Conservation (phyloP, 2,888 invertebrate genomes). For the Hirtodrosophila duncani region DNA sequence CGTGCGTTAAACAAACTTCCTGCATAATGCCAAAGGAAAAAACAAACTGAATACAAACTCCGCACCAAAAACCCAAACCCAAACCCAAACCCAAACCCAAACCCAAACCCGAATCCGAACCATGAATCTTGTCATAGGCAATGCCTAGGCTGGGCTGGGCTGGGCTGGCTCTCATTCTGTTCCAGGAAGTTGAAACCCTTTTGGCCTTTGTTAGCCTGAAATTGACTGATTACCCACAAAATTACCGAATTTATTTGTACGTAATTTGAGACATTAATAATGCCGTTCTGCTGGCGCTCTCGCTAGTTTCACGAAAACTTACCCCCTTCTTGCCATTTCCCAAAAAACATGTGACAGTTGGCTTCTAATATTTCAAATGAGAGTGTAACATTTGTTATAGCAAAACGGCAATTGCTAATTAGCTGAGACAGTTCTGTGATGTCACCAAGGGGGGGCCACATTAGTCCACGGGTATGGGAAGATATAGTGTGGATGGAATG, state of each 20-base stretch:
- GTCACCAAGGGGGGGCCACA: not conserved
- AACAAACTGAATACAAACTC: too few species aligned
- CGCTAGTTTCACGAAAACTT: slow-evolving; percentile 25
- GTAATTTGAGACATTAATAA: slow-evolving; percentile 68
- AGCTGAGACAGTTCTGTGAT: slow-evolving; percentile 17
- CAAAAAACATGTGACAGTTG: slow-evolving; percentile 37
- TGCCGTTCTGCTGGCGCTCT: not conserved
- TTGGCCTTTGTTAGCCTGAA: slow-evolving; percentile 55
- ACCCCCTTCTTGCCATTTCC: slow-evolving; percentile 35
- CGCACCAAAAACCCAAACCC: too few species aligned
- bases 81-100: too few species aligned
- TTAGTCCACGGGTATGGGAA: slow-evolving; percentile 1
- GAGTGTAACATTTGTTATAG: slow-evolving; percentile 55
- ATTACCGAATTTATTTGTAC: slow-evolving; percentile 64
- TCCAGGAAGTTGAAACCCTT: slow-evolving; percentile 47
- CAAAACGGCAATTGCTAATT: slow-evolving; percentile 45
- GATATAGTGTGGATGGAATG: too few species aligned
- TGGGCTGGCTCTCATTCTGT: too few species aligned
- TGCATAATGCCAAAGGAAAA: slow-evolving; percentile 22
- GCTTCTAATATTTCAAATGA: slow-evolving; percentile 39
- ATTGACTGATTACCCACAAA: slow-evolving; percentile 76
- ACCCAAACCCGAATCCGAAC: slow-evolving; percentile 7
- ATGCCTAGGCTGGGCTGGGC: too few species aligned
- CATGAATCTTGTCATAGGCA: slow-evolving; percentile 29
- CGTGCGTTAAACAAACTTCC: slow-evolving; percentile 54